Percentiles rank a stretch among this genome's conserved stretches.
Conservation (phyloP, 2,888 invertebrate genomes). For the Ecdyonurus torrentis region DNA sequence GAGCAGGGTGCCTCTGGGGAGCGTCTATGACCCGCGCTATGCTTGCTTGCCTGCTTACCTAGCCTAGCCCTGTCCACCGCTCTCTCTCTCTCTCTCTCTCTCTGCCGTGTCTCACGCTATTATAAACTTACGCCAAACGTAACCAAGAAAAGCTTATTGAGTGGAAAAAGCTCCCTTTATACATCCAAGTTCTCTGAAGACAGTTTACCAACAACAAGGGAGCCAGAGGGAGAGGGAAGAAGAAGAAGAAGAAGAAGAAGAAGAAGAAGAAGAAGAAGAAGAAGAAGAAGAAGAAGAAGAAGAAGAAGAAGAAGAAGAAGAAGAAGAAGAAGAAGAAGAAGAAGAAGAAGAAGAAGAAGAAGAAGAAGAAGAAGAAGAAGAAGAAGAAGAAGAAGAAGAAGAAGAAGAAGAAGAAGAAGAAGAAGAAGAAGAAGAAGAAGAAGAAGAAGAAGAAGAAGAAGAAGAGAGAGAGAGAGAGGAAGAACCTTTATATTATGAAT, state of each 20-base stretch:
- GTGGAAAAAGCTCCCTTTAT: neutral
- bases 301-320: neutral
- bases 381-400: neutral
- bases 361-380: neutral
- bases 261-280: neutral
- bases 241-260: no score
- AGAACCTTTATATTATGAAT: neutral
- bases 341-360: neutral
- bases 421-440: neutral
- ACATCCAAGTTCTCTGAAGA: no score
- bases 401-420: neutral
- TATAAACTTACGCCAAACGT: neutral
- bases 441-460: neutral
- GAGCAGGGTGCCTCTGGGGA: no score
- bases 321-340: neutral
- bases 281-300: neutral
- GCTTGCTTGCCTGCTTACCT: no score
- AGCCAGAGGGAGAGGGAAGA: no score
- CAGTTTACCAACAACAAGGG: no score
- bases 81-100: no score
- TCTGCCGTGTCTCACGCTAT: neutral
- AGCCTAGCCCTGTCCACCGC: no score
- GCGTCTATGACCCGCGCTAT: no score
- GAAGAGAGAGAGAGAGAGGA: neutral
- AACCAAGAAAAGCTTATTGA: neutral